These are phyloP conservation scores for Melopsittacus undulatus DNA, from an alignment of 2,797 vertebrate genomes.

Conservation along the genomic window DNA sequence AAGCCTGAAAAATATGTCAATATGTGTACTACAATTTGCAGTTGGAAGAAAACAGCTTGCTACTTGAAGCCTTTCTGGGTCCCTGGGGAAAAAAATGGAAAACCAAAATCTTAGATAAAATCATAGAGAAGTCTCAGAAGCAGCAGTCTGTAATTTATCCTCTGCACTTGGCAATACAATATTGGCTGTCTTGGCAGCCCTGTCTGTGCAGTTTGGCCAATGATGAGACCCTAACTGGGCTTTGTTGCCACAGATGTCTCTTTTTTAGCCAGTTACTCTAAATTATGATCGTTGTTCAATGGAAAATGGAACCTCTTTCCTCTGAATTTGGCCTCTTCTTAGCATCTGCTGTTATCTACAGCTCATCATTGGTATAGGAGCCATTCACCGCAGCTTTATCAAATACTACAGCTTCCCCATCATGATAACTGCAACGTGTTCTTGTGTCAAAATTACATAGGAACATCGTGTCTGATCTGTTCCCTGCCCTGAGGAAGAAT, in stretches of 20 bases:
- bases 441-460: not conserved
- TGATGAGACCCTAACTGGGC: not conserved
- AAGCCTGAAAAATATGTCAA: slow-evolving; percentile 38
- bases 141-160: not conserved
- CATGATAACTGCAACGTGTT: not conserved
- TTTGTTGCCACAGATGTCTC: not conserved
- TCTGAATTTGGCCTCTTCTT: not conserved
- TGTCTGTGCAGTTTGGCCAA: not conserved
- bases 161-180: not conserved
- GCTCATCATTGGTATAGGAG: not conserved
- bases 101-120: not conserved
- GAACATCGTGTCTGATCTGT: not conserved
- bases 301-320: not conserved
- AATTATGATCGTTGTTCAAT: not conserved
- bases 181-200: not conserved
- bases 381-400: not conserved
- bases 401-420: not conserved
- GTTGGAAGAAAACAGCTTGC: slow-evolving; percentile 5
- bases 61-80: not conserved
- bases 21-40: not conserved
- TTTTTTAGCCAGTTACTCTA: not conserved
- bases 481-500: not conserved
- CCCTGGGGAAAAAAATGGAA: not conserved
- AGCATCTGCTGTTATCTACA: not conserved
- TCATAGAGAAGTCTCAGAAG: not conserved